Conservation (phyloP, 2,888 invertebrate species). For the Aproaerema taeniolella region DNA sequence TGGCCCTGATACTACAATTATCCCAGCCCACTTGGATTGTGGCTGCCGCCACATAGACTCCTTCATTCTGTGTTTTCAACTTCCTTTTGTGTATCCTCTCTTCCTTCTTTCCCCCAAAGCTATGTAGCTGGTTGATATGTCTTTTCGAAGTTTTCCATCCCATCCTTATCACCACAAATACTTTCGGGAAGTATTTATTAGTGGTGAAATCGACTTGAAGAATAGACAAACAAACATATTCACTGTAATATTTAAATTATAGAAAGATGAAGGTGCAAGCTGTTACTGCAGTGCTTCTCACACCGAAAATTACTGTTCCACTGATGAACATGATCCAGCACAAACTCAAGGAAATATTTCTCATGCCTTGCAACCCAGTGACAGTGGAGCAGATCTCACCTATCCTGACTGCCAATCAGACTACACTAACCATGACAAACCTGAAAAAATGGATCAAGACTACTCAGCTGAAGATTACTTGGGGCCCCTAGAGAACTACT, state of each 20-base stretch:
- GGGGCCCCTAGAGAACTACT: constrained; percentile 49
- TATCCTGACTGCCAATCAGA: constrained; percentile 74
- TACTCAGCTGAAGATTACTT: constrained; percentile 22
- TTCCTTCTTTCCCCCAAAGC: too few species aligned
- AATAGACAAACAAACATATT: too few species aligned
- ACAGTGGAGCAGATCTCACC: constrained; percentile 84
- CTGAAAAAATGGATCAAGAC: constrained; percentile 56
- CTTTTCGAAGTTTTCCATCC: too few species aligned
- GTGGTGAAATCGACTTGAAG: too few species aligned
- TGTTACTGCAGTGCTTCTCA: constrained; percentile 88
- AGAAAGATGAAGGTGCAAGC: constrained; percentile 79
- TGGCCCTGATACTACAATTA: too few species aligned
- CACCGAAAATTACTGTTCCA: constrained; percentile 84
- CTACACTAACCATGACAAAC: constrained; percentile 57
- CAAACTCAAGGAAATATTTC: constrained; percentile 55
- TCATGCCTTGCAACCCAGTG: constrained; percentile 81
- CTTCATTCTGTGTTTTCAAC: too few species aligned
- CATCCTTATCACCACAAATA: too few species aligned
- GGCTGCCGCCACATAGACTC: too few species aligned
- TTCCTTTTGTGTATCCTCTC: too few species aligned
- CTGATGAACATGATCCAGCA: constrained; percentile 82
- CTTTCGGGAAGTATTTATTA: too few species aligned
- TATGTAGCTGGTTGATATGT: too few species aligned
- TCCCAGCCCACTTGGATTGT: too few species aligned
- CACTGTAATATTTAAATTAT: constrained; percentile 17